A percentile compares a stretch with the other conserved stretches of the same genome.
Evolutionary conservation across 2,113 vertebrate species (phyloP).

Genomic region (Lethenteron reissneri): DNA sequence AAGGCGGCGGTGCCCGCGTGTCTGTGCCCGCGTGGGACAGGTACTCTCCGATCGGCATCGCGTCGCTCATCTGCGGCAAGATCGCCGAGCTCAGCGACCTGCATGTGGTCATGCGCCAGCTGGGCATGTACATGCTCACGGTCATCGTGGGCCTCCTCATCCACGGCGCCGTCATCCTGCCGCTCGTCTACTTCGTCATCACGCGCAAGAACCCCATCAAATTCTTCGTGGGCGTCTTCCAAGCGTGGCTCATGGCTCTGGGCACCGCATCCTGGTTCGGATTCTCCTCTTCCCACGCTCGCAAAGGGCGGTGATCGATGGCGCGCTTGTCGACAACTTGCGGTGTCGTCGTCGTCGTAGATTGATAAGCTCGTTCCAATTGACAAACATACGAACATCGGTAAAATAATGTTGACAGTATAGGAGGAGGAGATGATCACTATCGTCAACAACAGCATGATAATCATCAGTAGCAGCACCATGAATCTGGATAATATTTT

Average conservation of each 20-base stretch:
- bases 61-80: constrained; percentile 44
- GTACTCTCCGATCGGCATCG: constrained; percentile 44
- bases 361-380: too few relatives aligned
- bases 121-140: constrained; percentile 53
- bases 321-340: too few relatives aligned
- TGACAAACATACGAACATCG: too few relatives aligned
- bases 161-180: constrained; percentile 39
- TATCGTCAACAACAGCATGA: too few relatives aligned
- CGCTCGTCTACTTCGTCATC: constrained; percentile 32
- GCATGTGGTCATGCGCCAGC: constrained; percentile 35
- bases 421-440: too few relatives aligned
- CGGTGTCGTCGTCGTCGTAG: too few relatives aligned
- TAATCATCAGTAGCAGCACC: too few relatives aligned
- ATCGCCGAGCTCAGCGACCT: constrained; percentile 41
- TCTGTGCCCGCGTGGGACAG: constrained; percentile 14
- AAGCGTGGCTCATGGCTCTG: constrained; percentile 49
- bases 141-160: constrained; percentile 41
- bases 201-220: constrained; percentile 36
- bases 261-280: constrained; percentile 39
- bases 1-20: too few relatives aligned
- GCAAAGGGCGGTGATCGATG: too few relatives aligned
- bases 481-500: too few relatives aligned
- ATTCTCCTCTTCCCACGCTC: too few relatives aligned
- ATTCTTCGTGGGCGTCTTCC: constrained; percentile 45
- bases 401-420: too few relatives aligned